phyloP scores from a whole-genome alignment of 2,888 invertebrate genomes.

The Heteromyza rotundicornis region DNA sequence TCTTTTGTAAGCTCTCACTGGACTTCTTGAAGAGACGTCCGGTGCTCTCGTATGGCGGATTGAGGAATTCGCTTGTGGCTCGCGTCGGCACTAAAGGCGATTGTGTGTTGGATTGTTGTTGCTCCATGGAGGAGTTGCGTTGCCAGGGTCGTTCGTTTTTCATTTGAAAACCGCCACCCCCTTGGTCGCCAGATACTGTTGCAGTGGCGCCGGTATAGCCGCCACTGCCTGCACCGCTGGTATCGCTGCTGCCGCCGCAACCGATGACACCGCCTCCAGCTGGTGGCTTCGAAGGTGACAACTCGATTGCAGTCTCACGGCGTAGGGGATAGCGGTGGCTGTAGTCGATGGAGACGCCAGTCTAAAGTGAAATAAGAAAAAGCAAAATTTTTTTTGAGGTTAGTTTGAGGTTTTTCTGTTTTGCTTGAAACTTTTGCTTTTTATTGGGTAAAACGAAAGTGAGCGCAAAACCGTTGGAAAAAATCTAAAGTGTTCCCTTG shows the following conservation, averaged over 20 bases:
- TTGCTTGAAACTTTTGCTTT: too few relatives aligned
- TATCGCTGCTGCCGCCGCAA: conserved; percentile 40
- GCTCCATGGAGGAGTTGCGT: conserved; percentile 56
- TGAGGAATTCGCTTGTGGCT: conserved; percentile 58
- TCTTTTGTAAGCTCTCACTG: conserved; percentile 62
- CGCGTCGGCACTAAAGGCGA: conserved; percentile 51
- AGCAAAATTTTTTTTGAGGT: too few relatives aligned
- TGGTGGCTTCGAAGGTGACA: conserved; percentile 60
- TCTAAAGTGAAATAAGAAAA: too few relatives aligned
- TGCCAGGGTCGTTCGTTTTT: conserved; percentile 56
- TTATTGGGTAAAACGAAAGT: too few relatives aligned
- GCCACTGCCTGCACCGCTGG: conserved; percentile 39
- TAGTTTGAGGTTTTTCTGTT: too few relatives aligned
- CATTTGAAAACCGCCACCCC: conserved; percentile 44
- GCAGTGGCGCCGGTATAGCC: conserved; percentile 16
- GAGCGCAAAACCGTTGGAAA: too few relatives aligned
- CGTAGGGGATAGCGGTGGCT: conserved; percentile 59
- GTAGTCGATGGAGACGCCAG: conserved; percentile 53
- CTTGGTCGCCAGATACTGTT: neutral
- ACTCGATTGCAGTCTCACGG: conserved; percentile 61
- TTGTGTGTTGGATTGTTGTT: conserved; percentile 51
- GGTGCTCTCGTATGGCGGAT: conserved; percentile 54
- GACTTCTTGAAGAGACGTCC: conserved; percentile 59
- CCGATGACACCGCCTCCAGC: conserved; percentile 42
- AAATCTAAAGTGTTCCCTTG: too few relatives aligned